phyloP scores from a whole-genome alignment of 2,797 vertebrate species.

The Prunella strophiata region DNA sequence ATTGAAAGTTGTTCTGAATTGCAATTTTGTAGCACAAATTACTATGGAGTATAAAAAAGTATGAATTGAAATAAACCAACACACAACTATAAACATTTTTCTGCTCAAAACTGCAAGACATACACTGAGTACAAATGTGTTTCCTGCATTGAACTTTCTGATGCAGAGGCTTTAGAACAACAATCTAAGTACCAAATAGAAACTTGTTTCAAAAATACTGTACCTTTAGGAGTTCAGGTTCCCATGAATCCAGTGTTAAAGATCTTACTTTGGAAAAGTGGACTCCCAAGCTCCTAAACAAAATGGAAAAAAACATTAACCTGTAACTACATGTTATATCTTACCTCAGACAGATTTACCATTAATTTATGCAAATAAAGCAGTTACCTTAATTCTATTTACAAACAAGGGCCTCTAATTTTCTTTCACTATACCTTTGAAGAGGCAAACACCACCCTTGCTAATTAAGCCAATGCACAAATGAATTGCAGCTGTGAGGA shows the following conservation, averaged over 20 bases:
- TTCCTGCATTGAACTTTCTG: neutral
- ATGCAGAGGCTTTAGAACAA: neutral
- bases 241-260: constrained; percentile 96
- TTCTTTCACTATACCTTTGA: neutral
- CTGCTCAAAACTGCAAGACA: neutral
- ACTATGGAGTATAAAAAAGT: neutral
- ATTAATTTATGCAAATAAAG: neutral
- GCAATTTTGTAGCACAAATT: neutral
- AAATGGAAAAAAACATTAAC: neutral
- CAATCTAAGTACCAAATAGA: neutral
- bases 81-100: neutral
- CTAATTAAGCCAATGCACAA: neutral
- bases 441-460: neutral
- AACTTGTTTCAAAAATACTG: neutral
- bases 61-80: neutral
- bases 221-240: constrained; percentile 97
- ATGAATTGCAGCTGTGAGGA: neutral
- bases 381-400: neutral
- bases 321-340: neutral
- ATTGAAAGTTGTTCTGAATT: neutral
- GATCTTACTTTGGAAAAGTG: constrained; percentile 98
- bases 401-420: neutral
- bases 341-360: neutral
- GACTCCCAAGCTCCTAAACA: constrained; percentile 92
- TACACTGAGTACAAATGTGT: neutral